Evolutionary conservation across 2,113 vertebrate species (phyloP), one percentile per base, ranked within the genome.

Genomic region (Lampris incognitus): DNA sequence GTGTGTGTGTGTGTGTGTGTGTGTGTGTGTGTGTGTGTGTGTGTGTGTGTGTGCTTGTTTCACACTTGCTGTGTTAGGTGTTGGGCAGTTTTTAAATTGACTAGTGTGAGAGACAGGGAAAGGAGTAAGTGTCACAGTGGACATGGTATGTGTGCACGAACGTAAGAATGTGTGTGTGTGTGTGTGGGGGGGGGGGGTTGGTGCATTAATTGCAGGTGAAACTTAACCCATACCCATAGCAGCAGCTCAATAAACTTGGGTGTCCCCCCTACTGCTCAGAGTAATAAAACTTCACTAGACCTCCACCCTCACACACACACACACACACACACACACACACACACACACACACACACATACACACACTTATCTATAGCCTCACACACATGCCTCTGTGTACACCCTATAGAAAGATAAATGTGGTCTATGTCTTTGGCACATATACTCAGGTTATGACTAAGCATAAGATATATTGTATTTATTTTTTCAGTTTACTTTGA

Each of bases 181-280:
- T 66, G 7, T 71, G 59, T 62, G 60, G 4, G 40, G 65, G 57
- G 46, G 39, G n/a, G 55, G 57, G 79, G 69, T 58, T n/a, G 37
- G 51, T 6, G 68, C 11, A 66, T 90, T 91, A 92, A 90, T 92
- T 92, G 86, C 88, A 87, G 82, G 82, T 88, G 88, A 93, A 92
- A 93, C 84, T 56, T 59, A 83, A 92, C 74, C 89, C 69, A 5
- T 49, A 67, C 62, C 68, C 71, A 82, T 69, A 82, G 69, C 84
- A 85, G 80, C 86, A 88, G 83, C 81, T 83, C 60, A 89, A 81
- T 91, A 92, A 89, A 86, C 62, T 61, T 52, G 55, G 83, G 69
- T 79, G 85, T 79, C 74, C 57, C 78, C 37, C 78, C 75, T 75
- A 56, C 70, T 57, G 69, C 67, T 84, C 65, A 68, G 48, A 74